Evolutionary conservation across 2,113 vertebrate genomes (phyloP).

Genomic region (Ahaetulla prasina): DNA sequence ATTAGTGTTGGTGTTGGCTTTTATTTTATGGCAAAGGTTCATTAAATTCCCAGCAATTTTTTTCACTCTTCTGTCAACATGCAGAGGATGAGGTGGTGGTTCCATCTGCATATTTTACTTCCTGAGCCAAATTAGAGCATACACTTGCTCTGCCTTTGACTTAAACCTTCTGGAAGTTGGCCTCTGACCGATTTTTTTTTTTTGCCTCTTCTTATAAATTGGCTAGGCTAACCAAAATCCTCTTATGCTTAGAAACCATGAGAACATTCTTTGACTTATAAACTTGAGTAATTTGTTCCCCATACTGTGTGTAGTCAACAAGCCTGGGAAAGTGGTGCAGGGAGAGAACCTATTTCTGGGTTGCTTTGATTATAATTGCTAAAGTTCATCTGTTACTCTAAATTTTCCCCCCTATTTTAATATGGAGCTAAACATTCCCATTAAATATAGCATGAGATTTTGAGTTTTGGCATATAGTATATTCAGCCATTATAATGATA

Average conservation of each 20-base stretch:
- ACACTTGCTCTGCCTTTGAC: background rate
- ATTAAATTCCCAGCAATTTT: background rate
- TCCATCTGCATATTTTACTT: background rate
- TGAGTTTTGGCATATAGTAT: constrained; percentile 39
- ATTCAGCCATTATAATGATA: constrained; percentile 17
- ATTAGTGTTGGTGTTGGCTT: background rate
- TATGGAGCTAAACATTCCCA: constrained; percentile 34
- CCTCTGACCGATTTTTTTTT: background rate
- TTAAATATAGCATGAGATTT: constrained; percentile 45
- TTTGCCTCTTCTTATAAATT: constrained; percentile 36
- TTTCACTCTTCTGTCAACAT: background rate
- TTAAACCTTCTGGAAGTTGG: background rate
- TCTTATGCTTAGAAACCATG: constrained; percentile 21
- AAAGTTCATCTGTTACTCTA: constrained; percentile 19
- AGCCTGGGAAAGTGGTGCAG: background rate
- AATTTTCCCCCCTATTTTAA: constrained; percentile 24
- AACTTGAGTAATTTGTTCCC: background rate
- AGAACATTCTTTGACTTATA: background rate
- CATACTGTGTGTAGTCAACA: background rate
- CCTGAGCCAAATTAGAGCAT: background rate
- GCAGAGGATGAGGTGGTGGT: too few relatives aligned
- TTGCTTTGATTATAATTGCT: constrained; percentile 49
- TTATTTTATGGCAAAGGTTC: background rate
- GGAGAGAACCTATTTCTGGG: constrained; percentile 43
- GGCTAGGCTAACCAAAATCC: constrained; percentile 24